phyloP scores from a whole-genome alignment of 2,888 invertebrate genomes.

The Aquatica leii region DNA sequence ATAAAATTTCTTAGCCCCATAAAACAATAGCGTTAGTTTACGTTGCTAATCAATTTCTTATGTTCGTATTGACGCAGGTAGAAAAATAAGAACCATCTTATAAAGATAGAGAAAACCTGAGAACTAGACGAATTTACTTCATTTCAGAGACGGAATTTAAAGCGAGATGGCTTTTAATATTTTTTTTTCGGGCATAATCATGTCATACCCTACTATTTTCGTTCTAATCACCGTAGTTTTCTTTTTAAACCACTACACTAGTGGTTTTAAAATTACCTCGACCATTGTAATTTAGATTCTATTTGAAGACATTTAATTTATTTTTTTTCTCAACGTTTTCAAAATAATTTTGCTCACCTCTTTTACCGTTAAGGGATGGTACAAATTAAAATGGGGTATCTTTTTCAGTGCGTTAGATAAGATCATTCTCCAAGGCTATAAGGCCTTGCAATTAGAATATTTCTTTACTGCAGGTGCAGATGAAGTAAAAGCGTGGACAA shows the following conservation, averaged over 20 bases:
- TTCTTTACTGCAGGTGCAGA: slow-evolving; percentile 98
- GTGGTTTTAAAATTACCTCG: slow-evolving; percentile 35
- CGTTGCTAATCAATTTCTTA: slow-evolving; percentile 13
- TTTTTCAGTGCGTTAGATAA: slow-evolving; percentile 87
- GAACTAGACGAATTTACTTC: background rate
- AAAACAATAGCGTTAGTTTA: slow-evolving; percentile 45
- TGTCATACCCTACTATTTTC: slow-evolving; percentile 43
- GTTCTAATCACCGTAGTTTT: slow-evolving; percentile 40
- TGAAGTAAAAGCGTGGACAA: slow-evolving; percentile 99
- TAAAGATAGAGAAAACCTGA: slow-evolving; percentile 1
- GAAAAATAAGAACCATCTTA: background rate
- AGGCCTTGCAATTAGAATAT: slow-evolving; percentile 93
- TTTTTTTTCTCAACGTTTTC: slow-evolving; percentile 19
- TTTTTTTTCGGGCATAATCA: slow-evolving; percentile 40
- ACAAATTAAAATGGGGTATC: slow-evolving; percentile 13
- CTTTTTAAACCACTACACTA: slow-evolving; percentile 24
- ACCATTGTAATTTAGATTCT: slow-evolving; percentile 33
- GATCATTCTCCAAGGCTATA: slow-evolving; percentile 97
- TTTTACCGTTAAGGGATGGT: no score
- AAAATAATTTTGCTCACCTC: no score
- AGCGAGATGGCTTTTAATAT: slow-evolving; percentile 34
- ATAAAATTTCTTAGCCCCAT: slow-evolving; percentile 34
- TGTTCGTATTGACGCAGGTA: background rate
- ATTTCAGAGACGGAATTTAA: background rate
- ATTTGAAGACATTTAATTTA: slow-evolving; percentile 33